phyloP scores from a whole-genome alignment of 2,113 vertebrate genomes.

The Regulus satrapa region DNA sequence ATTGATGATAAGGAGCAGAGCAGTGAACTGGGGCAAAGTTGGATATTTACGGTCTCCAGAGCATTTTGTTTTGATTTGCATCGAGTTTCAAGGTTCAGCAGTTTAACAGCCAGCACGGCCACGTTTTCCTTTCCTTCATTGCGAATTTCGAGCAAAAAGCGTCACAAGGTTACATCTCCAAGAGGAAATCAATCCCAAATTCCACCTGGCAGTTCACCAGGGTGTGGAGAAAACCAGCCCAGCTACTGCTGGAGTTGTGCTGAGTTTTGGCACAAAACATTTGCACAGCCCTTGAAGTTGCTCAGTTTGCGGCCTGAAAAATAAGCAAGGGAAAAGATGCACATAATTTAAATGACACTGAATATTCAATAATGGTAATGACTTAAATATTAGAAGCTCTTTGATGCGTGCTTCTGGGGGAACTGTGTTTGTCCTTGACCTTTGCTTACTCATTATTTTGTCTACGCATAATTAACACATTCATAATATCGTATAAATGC shows the following conservation, averaged over 20 bases:
- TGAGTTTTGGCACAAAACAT: not conserved
- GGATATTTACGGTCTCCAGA: not conserved
- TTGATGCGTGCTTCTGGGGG: conserved; percentile 14
- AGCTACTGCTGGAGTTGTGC: not conserved
- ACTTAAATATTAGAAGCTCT: conserved; percentile 9
- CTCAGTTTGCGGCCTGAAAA: not conserved
- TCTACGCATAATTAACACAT: conserved; percentile 58
- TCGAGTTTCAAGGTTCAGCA: conserved; percentile 1
- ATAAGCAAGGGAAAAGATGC: not conserved
- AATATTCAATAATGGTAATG: conserved; percentile 51
- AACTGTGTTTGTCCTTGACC: conserved; percentile 56
- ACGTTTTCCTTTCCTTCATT: not conserved
- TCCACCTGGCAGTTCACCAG: not conserved
- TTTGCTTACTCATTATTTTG: conserved; percentile 59
- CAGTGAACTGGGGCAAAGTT: not conserved
- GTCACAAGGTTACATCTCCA: not conserved
- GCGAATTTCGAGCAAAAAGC: not conserved
- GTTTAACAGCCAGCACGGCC: not conserved
- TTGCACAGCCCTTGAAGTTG: not conserved
- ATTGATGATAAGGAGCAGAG: not conserved
- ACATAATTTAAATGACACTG: conserved; percentile 5
- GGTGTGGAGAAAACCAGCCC: not conserved
- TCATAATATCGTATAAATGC: conserved; percentile 49
- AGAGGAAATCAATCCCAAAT: conserved; percentile 12
- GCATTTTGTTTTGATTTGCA: conserved; percentile 6